Base-by-base conservation (phyloP, 2,888 invertebrate genomes). In the Chirona hameri region DNA sequence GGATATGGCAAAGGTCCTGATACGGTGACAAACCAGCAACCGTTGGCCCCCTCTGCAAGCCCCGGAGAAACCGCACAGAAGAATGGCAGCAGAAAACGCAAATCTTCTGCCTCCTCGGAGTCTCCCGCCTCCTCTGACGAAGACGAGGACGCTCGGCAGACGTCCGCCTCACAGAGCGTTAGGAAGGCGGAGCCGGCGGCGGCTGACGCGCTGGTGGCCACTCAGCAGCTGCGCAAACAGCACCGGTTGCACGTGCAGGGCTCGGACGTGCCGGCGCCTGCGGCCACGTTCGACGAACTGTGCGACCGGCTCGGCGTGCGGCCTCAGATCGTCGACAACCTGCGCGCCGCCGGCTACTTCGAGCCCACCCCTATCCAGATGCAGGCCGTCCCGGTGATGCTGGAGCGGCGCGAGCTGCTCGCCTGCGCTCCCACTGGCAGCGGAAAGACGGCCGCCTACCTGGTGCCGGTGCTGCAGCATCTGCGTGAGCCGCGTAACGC, bases 401-500 rank as follows among this genome's bases (percentile, higher is more conserved):
- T 97, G 82, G 90, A 93, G 92, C 91, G 92, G 76, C 91, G 95
- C 81, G 94, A 97, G 87, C 89, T 98, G 57, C 91, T 99, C 86
- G 97, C 96, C 0, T 97, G 96, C 88, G 99, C 99, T 0, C 98
- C 98, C 0, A 99, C 99, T 0, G 99, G 99, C 1, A 98, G 84
- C 81, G 84, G 85, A 83, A 99, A 99, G 89, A 99, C 99, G 0
- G 93, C 96, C 0, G 97, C 98, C 0, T 99, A 98, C 89, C 90
- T 98, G 0, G 88, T 98, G 7, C 99, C 99, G 0, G 90, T 99
- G 18, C 91, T 99, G 57, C 93, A 96, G 86, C 89, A 91, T 0
- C 90, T 98, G 72, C 91, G 91, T 27, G 90, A 90, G 72, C 94
- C 93, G 0, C 89, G 90, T 85, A 92, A 92, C 81, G 84, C 83